phyloP scores from a whole-genome alignment of 1,140 invertebrate species.

The Phymastichus coffea region DNA sequence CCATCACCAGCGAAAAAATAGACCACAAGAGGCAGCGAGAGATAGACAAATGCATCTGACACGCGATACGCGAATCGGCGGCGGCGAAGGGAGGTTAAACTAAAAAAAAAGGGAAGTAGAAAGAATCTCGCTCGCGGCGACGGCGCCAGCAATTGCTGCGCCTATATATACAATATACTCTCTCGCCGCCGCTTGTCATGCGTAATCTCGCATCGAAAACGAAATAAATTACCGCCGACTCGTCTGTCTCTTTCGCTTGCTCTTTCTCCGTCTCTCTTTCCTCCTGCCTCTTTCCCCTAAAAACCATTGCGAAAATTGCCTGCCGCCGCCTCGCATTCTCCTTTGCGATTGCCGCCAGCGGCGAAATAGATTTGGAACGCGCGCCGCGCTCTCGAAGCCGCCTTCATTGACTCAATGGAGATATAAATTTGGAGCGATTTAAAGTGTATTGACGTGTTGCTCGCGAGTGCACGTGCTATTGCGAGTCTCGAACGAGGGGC shows the following conservation, averaged over 20 bases:
- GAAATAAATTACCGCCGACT: conserved; percentile 16
- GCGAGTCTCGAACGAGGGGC: too few relatives aligned
- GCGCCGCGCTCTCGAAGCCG: too few relatives aligned
- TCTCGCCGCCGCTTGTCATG: conserved; percentile 10
- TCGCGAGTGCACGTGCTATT: too few relatives aligned
- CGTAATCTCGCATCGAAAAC: conserved; percentile 22
- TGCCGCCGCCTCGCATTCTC: background rate
- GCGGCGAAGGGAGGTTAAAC: background rate
- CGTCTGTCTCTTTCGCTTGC: too few relatives aligned
- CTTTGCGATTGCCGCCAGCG: conserved; percentile 2
- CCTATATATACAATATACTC: too few relatives aligned
- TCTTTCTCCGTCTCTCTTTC: background rate
- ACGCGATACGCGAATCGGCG: conserved; percentile 42
- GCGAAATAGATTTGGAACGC: too few relatives aligned
- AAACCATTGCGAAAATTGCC: conserved; percentile 13
- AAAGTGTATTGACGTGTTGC: too few relatives aligned
- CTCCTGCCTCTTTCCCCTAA: background rate
- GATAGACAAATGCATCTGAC: conserved; percentile 25
- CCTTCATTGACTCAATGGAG: too few relatives aligned
- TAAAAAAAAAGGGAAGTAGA: background rate
- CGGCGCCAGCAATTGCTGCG: conserved; percentile 20
- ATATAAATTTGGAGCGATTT: too few relatives aligned
- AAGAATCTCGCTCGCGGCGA: background rate
- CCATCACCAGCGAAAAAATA: background rate
- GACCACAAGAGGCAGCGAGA: background rate